Conservation (phyloP, 2,888 invertebrate species). For the Philereme transversata region DNA sequence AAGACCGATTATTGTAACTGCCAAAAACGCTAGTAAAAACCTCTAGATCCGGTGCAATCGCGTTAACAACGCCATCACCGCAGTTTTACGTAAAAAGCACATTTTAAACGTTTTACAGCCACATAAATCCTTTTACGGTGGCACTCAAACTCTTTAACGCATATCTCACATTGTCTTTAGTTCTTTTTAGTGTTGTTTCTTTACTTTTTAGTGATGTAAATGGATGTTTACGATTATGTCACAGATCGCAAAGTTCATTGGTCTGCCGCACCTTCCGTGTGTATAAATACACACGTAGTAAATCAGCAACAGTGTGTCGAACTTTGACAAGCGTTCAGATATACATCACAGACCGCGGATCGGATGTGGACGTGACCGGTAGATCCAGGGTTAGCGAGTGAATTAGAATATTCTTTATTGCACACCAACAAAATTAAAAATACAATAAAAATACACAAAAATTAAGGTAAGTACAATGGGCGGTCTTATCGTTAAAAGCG, state of each 20-base stretch:
- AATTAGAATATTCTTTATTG: no score
- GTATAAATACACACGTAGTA: conserved; percentile 25
- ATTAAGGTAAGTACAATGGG: no score
- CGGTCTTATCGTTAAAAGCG: no score
- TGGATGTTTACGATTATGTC: conserved; percentile 40
- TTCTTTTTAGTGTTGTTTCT: conserved; percentile 26
- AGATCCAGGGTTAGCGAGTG: conserved; percentile 19
- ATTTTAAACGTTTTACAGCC: conserved; percentile 32
- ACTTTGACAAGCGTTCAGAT: conserved; percentile 79
- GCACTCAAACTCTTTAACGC: conserved; percentile 33
- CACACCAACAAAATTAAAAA: no score
- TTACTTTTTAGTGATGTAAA: conserved; percentile 29
- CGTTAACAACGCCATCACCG: conserved; percentile 25
- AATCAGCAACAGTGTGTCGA: conserved; percentile 56
- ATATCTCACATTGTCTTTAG: conserved; percentile 31
- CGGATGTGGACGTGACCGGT: conserved; percentile 52
- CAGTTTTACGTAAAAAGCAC: conserved; percentile 30
- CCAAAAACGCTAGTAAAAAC: conserved; percentile 19
- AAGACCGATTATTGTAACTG: conserved; percentile 6
- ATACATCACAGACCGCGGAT: conserved; percentile 56
- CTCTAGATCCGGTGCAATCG: conserved; percentile 26
- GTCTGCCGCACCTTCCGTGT: conserved; percentile 28
- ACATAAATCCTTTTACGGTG: conserved; percentile 33
- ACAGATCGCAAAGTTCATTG: conserved; percentile 27
- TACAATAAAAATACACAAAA: no score